Evolutionary conservation across 2,888 invertebrate genomes (phyloP).

Genomic region (Sisyra terminalis): DNA sequence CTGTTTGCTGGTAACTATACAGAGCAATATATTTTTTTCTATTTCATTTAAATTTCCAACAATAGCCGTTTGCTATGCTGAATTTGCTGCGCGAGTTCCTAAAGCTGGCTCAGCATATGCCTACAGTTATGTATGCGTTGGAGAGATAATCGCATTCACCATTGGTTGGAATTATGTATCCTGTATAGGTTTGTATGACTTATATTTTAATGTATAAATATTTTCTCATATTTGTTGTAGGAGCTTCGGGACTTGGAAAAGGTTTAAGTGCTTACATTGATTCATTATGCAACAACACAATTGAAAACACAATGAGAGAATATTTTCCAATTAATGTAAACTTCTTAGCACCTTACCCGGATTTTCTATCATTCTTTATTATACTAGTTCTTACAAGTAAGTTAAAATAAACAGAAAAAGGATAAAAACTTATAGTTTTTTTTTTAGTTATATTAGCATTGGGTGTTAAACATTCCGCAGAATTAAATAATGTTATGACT

Average conservation of each 20-base stretch:
- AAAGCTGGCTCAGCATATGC: constrained; percentile 86
- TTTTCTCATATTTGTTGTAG: constrained; percentile 25
- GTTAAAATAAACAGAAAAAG: constrained; percentile 11
- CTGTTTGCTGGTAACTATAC: constrained; percentile 61
- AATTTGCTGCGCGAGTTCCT: constrained; percentile 79
- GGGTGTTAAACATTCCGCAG: constrained; percentile 64
- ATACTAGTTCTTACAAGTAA: constrained; percentile 53
- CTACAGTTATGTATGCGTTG: constrained; percentile 85
- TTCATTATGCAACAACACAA: constrained; percentile 44
- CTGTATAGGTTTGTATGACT: background rate
- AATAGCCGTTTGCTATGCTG: constrained; percentile 77
- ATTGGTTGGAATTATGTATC: constrained; percentile 66
- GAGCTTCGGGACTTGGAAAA: constrained; percentile 70
- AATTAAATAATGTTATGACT: constrained; percentile 65
- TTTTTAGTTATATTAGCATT: constrained; percentile 45
- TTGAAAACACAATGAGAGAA: constrained; percentile 41
- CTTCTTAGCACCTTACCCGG: constrained; percentile 54
- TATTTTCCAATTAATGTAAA: constrained; percentile 48
- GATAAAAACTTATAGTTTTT: constrained; percentile 11
- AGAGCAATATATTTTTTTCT: no score
- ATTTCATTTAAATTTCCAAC: constrained; percentile 11
- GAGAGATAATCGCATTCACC: constrained; percentile 79
- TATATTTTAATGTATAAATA: background rate
- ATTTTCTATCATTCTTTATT: constrained; percentile 57
- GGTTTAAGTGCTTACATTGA: constrained; percentile 67